Base-by-base conservation (phyloP, 2,888 invertebrate species). In the Napeogenes sylphis region DNA sequence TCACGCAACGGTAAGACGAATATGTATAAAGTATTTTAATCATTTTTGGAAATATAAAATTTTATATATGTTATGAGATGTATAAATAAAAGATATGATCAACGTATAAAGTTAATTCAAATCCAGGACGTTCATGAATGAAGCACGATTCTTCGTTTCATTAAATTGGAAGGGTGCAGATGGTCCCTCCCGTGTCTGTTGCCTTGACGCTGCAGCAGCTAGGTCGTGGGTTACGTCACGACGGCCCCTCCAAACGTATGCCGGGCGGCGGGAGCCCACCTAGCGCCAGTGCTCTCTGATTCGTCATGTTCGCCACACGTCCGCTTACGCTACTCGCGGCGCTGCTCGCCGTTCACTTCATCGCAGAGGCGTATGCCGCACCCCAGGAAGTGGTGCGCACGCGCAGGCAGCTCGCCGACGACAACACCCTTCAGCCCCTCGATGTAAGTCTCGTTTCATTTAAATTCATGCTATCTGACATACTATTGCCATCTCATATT, bases 321-420 rank as follows among this genome's bases (percentile, higher is more conserved):
- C 38, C 61, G 66, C 64, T 62, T 62, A 65, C 63, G 57, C 64
- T 65, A 65, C 61, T 67, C 62, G 66, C 68, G 66, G 70, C 67
- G 66, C 70, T 69, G 64, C 72, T 71, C 69, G 67, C 70, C 74
- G 73, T 74, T 72, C 66, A 71, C 65, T 67, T 72, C 70, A 63
- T 12, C 73, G 65, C 69, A 72, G 65, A 68, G 72, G 66, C 71
- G 70, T 71, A 75, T 70, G 65, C 68, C 68, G 64, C 69, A 68
- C 67, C 63, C 30, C 51, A 51, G 51, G 51, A 30, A 51, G 30
- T 30, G 66, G 70, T 71, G 67, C 76, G 79, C 64, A 69, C 51
- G 56, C 82, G 85, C 72, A 76, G 89, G 4, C 90, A 90, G 73
- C 85, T 90, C 69, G 78, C 81, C 66, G 85, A 84, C 68, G 88